Percentiles rank a stretch among this genome's conserved stretches.
These are phyloP conservation scores for Pseudanteris insignis DNA, from an alignment of 2,888 invertebrate species.

Conservation along the genomic window DNA sequence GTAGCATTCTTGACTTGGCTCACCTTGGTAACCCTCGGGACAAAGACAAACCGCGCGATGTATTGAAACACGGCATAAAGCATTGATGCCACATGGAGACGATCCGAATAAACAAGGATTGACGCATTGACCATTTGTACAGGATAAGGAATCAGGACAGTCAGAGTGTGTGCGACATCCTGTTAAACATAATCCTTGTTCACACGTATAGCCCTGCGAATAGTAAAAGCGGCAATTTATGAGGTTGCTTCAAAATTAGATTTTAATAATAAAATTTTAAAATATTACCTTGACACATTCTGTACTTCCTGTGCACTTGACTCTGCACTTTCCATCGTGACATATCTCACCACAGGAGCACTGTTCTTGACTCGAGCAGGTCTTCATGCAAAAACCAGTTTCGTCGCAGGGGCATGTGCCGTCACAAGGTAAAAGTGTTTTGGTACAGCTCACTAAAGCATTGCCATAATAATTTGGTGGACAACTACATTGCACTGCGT, in stretches of 20 bases:
- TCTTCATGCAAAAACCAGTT: slow-evolving; percentile 79
- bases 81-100: slow-evolving; percentile 81
- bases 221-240: too few relatives aligned
- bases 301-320: slow-evolving; percentile 75
- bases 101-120: slow-evolving; percentile 74
- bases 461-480: slow-evolving; percentile 83
- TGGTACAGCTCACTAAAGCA: slow-evolving; percentile 80
- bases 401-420: slow-evolving; percentile 83
- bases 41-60: slow-evolving; percentile 88
- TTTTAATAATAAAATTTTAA: not conserved
- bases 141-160: slow-evolving; percentile 80
- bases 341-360: slow-evolving; percentile 88
- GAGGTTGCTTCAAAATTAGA: too few relatives aligned
- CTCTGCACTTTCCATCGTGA: slow-evolving; percentile 76
- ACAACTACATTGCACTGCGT: slow-evolving; percentile 87
- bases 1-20: slow-evolving; percentile 79
- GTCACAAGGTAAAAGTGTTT: slow-evolving; percentile 78
- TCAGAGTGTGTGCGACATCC: slow-evolving; percentile 84
- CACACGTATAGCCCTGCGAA: slow-evolving; percentile 78
- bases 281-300: slow-evolving; percentile 71
- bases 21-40: slow-evolving; percentile 85
- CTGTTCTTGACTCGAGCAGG: slow-evolving; percentile 74
- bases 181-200: slow-evolving; percentile 76
- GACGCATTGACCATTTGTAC: slow-evolving; percentile 75
- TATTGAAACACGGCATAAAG: slow-evolving; percentile 80